Percentiles rank a stretch among this genome's conserved stretches.
phyloP scores from a whole-genome alignment of 30 jellyfish, hydroid and myxozoan genomes.

The Aurelia sp. region DNA sequence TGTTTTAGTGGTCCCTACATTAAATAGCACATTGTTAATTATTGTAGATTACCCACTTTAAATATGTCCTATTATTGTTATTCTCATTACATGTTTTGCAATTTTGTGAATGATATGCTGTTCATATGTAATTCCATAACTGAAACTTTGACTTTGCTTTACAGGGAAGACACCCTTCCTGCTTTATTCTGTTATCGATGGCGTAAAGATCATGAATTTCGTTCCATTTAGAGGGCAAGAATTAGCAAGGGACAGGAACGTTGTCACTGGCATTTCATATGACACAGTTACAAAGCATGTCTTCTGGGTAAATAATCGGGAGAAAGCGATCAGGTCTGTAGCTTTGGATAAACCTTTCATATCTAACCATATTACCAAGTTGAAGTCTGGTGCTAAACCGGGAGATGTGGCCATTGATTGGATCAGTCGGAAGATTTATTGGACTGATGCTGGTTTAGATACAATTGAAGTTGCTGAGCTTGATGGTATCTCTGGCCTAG shows the following conservation, averaged over 20 bases:
- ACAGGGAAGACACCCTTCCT: constrained; percentile 54
- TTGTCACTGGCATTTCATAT: constrained; percentile 65
- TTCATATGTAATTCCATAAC: no score
- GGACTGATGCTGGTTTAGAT: constrained; percentile 74
- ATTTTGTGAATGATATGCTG: no score
- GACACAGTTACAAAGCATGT: constrained; percentile 42
- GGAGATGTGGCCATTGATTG: constrained; percentile 85
- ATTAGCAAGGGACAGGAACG: constrained; percentile 27
- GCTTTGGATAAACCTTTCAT: constrained; percentile 25
- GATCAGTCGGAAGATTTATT: constrained; percentile 82
- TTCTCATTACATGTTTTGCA: no score
- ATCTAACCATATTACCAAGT: constrained; percentile 1
- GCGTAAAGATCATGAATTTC: constrained; percentile 12
- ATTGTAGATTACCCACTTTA: no score
- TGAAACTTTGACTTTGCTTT: background rate
- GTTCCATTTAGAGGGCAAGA: constrained; percentile 18
- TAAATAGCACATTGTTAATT: no score
- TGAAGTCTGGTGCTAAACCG: constrained; percentile 46
- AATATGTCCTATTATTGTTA: no score
- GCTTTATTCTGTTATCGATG: constrained; percentile 59
- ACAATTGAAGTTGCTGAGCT: constrained; percentile 78
- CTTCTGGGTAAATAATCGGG: constrained; percentile 69
- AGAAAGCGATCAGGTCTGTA: constrained; percentile 22
- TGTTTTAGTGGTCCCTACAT: no score
- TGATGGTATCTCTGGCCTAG: constrained; percentile 59